Evolutionary conservation across 2,113 vertebrate species (phyloP).

Genomic region (Takifugu flavidus): DNA sequence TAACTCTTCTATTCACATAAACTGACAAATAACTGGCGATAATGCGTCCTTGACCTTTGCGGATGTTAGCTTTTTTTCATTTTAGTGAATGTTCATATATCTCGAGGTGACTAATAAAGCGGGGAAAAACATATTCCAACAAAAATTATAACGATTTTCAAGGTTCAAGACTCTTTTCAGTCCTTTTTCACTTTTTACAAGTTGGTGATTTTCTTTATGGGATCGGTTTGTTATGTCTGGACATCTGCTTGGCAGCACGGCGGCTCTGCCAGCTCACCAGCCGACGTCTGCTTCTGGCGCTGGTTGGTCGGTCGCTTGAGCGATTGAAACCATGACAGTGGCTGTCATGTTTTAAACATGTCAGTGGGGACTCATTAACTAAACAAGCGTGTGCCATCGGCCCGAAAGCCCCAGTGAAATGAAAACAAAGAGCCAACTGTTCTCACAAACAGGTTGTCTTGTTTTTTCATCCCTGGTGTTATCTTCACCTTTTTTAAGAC

Average conservation of each 20-base stretch:
- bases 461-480: background rate
- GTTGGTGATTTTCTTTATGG: slow-evolving; percentile 23
- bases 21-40: too few species aligned
- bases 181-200: slow-evolving; percentile 23
- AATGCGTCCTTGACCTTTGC: too few species aligned
- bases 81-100: background rate
- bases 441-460: slow-evolving; percentile 10
- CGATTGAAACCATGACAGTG: slow-evolving; percentile 58
- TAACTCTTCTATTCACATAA: too few species aligned
- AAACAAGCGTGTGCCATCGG: slow-evolving; percentile 64
- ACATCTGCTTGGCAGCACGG: slow-evolving; percentile 48
- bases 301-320: slow-evolving; percentile 48
- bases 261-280: slow-evolving; percentile 54
- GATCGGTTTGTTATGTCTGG: slow-evolving; percentile 55
- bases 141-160: slow-evolving; percentile 19
- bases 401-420: slow-evolving; percentile 40
- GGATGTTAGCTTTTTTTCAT: too few species aligned
- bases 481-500: background rate
- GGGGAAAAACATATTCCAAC: too few species aligned
- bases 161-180: slow-evolving; percentile 30
- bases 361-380: slow-evolving; percentile 71
- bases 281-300: slow-evolving; percentile 61
- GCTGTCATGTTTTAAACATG: slow-evolving; percentile 64
- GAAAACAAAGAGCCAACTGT: slow-evolving; percentile 39
- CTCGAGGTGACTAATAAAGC: slow-evolving; percentile 11